Evolutionary conservation across 35 echinoderm and acorn worm species (phyloP), one percentile per base, ranked within the genome.

Genomic region (Stichopus chloronotus): DNA sequence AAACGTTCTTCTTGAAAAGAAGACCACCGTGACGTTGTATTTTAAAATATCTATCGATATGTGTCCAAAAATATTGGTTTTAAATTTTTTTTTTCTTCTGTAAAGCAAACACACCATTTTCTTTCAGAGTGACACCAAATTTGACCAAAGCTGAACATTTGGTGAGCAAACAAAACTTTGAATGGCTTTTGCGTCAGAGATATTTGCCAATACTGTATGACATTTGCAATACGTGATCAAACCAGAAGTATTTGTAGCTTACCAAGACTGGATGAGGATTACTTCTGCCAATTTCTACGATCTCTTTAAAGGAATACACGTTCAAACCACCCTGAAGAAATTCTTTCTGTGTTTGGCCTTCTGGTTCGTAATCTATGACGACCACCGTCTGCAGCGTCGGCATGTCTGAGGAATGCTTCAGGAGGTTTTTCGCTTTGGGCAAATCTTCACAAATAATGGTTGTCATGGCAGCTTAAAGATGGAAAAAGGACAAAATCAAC

Each of bases 251-350:
- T 0, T 19, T 4, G 22, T n/a, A 20, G 7, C 69, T 74, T 89
- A 89, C 87, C 87, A 89, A 59, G 24, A 52, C 65, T 30, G 59
- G 59, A 61, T 89, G 87, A 19, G 61, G 87, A 12, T 65, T 52
- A 8, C 61, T 89, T 52, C 20, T 19, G 4, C 87, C 87, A 59
- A 69, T 25, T 7, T 89, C 87, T 21, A 71, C 11, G 7, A 89
- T 8, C 55, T 89, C 87, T 43, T 89, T 61, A 72, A 89, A 89
- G 21, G 87, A 89, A 89, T 21, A 72, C 52, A 89, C 71, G 9
- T 89, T 65, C 11, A 89, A 55, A 14, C 87, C 87, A 20, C 60
- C 87, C 4, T 58, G 24, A 10, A 25, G 7, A 74, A 89, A 89
- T 71, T 89, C 60, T 61, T 71, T 71, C 7, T 8, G 23, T 16